Evolutionary conservation across 2,113 vertebrate species (phyloP), one percentile per base, ranked within the genome.

Genomic region (Dolichotis patagonum): DNA sequence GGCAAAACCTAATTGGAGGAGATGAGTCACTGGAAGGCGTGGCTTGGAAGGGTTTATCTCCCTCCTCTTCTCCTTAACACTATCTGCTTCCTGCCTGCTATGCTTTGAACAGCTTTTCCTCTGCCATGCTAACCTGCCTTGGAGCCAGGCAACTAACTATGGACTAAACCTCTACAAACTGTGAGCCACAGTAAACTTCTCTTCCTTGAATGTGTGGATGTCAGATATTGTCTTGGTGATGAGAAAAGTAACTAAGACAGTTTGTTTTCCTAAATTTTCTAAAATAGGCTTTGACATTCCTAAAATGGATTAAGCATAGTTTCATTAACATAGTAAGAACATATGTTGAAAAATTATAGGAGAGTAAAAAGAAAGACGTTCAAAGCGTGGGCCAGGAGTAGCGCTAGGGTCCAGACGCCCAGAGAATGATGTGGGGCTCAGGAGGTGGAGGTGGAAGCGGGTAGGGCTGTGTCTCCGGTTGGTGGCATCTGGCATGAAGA

Each of bases 251-350:
- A 28, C 75, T 32, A 49, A 78, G 28, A 78, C 20, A 35, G 54
- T 82, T 60, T 91, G 30, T 93, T 90, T 62, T 35, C 75, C n/a
- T 43, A 11, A 60, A 71, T 86, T 89, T 97, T 87, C 81, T 77
- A 77, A 96, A 83, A 92, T 38, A 46, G 93, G 22, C 6, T 96
- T 88, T 71, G 69, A 41, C 32, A 12, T 12, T 88, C 35, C 22
- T 87, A 56, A 62, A 91, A 88, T 88, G 16, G 67, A 28, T 60
- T 77, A 41, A 52, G 32, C 69, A 22, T 32, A 82, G 60, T 49
- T 26, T 41, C 11, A 46, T 54, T 22, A 77, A 46, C 11, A 63
- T 77, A n/a, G 46, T 54, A 85, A 78, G 22, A 71, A 11, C 75
- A 65, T 86, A 49, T 49, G 38, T 32, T 35, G 32, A n/a, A 14